These are phyloP conservation scores for Thecocarcelia acutangulata DNA, from an alignment of 2,888 invertebrate species.

Conservation along the genomic window DNA sequence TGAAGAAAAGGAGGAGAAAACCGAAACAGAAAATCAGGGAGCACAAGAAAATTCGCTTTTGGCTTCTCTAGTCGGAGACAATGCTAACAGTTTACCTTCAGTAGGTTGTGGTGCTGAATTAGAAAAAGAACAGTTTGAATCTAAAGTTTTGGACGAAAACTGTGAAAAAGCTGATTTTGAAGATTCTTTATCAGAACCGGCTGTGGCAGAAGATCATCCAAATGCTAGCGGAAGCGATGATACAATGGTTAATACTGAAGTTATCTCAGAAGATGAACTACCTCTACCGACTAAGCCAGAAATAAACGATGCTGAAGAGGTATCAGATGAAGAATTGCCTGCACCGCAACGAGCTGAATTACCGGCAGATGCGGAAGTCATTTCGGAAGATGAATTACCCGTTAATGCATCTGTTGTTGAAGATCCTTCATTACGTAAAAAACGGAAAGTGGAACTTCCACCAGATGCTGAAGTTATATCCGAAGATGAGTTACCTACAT, in stretches of 20 bases:
- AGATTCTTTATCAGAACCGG: slow-evolving; percentile 78
- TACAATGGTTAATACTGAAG: slow-evolving; percentile 89
- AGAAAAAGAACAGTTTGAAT: slow-evolving; percentile 76
- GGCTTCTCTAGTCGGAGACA: slow-evolving; percentile 81
- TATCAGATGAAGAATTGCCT: slow-evolving; percentile 89
- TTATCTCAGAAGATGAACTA: slow-evolving; percentile 92
- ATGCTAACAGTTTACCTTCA: slow-evolving; percentile 81
- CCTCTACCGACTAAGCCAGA: slow-evolving; percentile 88
- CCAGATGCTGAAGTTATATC: slow-evolving; percentile 90
- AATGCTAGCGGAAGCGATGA: slow-evolving; percentile 77
- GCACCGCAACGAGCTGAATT: slow-evolving; percentile 87
- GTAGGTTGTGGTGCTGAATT: slow-evolving; percentile 78
- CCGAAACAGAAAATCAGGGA: slow-evolving; percentile 74
- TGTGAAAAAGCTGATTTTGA: slow-evolving; percentile 75
- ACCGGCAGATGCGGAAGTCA: slow-evolving; percentile 89
- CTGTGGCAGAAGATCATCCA: slow-evolving; percentile 77
- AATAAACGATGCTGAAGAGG: slow-evolving; percentile 91
- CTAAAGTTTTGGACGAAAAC: slow-evolving; percentile 72
- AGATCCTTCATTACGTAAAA: slow-evolving; percentile 54
- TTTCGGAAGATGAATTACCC: slow-evolving; percentile 92
- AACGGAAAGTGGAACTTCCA: slow-evolving; percentile 69
- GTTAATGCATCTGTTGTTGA: slow-evolving; percentile 73
- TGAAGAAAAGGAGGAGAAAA: slow-evolving; percentile 72
- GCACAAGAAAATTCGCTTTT: slow-evolving; percentile 79
- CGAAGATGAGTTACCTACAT: slow-evolving; percentile 88